Evolutionary conservation across 2,888 invertebrate genomes (phyloP), one percentile per base, ranked within the genome.

Genomic region (Pemphredon lugubris): DNA sequence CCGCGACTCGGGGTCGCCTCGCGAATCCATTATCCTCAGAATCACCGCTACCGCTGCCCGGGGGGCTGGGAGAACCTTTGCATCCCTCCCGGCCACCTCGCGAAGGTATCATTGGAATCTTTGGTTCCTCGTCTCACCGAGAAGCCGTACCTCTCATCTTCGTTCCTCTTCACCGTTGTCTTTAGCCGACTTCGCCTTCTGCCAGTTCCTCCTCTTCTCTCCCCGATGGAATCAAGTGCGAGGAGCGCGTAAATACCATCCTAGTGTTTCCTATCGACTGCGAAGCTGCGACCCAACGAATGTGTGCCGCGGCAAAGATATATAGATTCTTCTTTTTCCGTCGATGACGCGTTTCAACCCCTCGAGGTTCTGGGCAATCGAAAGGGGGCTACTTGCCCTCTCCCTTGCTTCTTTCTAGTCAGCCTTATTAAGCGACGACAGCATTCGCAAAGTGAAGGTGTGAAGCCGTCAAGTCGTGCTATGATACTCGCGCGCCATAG

Each of bases 101-200:
- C 82, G 87, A 86, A 79, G 88, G 87, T 87, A 88, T 89, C 89
- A 89, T 89, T 89, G 88, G 84, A 79, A 82, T 63, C 79, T 81
- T 69, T 75, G 78, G 68, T 68, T 71, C 58, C 71, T 73, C 74
- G 67, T 73, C 71, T 70, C 65, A 69, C 67, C 73, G 58, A 44
- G n/a, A 72, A 61, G 30, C 51, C 48, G 42, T 74, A 68, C 51
- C 47, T 63, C 61, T 58, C 65, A 69, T 74, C 55, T 70, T 44
- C 40, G 51, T 40, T 4, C 18, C 18, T 16, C 2, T 40, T n/a
- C 1, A 13, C n/a, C n/a, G 9, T n/a, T 37, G 37, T 2, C 7
- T 14, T 18, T 11, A 7, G 13, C 21, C 18, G 7, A 18, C 42
- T 14, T 18, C 9, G 11, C 20, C 7, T 42, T 9, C 7, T 20